Base-by-base conservation (phyloP, 2,113 vertebrate species). In the Eulacestoma nigropectus region DNA sequence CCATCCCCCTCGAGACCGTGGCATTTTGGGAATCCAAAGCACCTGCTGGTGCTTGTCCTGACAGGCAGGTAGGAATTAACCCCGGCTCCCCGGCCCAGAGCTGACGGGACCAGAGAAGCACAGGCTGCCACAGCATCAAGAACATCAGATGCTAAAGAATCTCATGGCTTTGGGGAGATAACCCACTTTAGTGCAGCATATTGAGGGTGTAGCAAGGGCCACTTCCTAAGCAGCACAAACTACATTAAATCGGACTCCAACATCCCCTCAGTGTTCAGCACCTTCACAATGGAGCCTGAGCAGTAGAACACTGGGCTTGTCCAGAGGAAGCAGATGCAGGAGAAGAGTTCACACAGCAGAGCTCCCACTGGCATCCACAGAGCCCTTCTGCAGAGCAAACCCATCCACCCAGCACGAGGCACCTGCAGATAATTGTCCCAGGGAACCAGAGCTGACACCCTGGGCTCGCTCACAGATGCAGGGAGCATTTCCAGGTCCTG, bases 31-130 rank as follows among this genome's bases (percentile, higher is more conserved):
- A 86, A 83, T 12, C 30, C 33, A 5, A 30, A 49, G 29, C 9
- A 49, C 32, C 9, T 39, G 42, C 23, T 29, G 23, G 10, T 29
- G 44, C 39, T 49, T 25, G 32, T 65, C 64, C 52, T 32, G 46
- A 25, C 3, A 22, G 50, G 37, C 7, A 29, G 39, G 74, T 15
- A 53, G 44, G 33, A 68, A 87, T 64, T 20, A 60, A 44, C 16
- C 21, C 33, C 0, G 0, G 41, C 10, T 70, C 13, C 52, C 49
- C n/a, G 21, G 1, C 14, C 37, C 25, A 59, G 37, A 39, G 15
- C 49, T n/a, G 25, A 39, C 0, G 0, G 41, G 20, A 50, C 47
- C 1, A 1, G 47, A 56, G 37, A 4, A 62, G 10, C 2, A 0
- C 41, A 53, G 55, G 57, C 75, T 83, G 13, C 10, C 67, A 33